Percentiles rank a stretch among this genome's conserved stretches.
Evolutionary conservation across 1,140 invertebrate genomes (phyloP).

Genomic region (Limonius californicus): DNA sequence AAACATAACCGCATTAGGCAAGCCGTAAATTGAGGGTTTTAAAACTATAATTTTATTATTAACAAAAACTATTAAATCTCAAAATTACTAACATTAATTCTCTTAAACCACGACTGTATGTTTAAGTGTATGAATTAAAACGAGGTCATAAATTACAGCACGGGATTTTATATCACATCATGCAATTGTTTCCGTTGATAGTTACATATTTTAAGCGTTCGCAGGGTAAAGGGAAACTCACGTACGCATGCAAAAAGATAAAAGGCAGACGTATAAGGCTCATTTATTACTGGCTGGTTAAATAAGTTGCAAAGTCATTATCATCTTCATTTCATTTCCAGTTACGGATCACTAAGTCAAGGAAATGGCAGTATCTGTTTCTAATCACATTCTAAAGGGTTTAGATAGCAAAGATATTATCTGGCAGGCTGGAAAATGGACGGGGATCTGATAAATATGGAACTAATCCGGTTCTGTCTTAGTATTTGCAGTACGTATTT

Average conservation of each 20-base stretch:
- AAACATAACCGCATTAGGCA: neutral
- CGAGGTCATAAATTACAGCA: neutral
- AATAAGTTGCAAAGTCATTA: no score
- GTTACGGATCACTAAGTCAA: conserved; percentile 31
- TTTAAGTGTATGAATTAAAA: conserved; percentile 1
- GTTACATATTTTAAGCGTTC: neutral
- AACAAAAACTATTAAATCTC: conserved; percentile 1
- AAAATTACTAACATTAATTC: conserved; percentile 1
- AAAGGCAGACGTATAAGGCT: no score
- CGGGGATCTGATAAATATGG: conserved; percentile 14
- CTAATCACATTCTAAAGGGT: conserved; percentile 25
- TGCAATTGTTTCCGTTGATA: conserved; percentile 1
- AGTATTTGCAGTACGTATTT: neutral
- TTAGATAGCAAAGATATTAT: conserved; percentile 27
- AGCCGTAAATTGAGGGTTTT: neutral
- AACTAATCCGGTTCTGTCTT: neutral
- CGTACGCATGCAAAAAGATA: no score
- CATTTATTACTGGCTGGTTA: no score
- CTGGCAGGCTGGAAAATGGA: conserved; percentile 23
- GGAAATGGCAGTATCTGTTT: conserved; percentile 31
- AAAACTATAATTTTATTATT: conserved; percentile 2
- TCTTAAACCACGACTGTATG: neutral
- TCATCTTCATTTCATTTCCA: neutral
- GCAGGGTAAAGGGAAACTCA: neutral
- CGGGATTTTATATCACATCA: neutral